Evolutionary conservation across 1,140 invertebrate species (phyloP).

Genomic region (Drosophila miranda): DNA sequence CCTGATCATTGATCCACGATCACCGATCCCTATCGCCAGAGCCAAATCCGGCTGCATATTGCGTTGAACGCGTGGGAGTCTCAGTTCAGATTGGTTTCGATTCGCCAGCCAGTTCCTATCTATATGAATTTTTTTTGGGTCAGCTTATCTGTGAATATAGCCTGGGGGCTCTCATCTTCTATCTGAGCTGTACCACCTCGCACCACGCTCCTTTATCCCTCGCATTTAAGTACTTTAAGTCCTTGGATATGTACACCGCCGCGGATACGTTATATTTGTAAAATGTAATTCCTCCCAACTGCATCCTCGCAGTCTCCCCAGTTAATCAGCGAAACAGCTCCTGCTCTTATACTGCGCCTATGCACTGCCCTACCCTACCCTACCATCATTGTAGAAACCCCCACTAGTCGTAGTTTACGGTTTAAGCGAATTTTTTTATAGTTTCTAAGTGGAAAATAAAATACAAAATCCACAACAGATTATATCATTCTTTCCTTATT

Average conservation of each 20-base stretch:
- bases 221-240: constrained; percentile 59
- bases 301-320: constrained; percentile 58
- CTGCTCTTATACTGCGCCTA: constrained; percentile 5
- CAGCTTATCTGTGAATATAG: constrained; percentile 51
- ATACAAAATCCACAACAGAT: constrained; percentile 8
- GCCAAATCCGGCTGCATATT: constrained; percentile 46
- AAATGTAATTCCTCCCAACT: constrained; percentile 49
- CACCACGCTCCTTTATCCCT: constrained; percentile 1
- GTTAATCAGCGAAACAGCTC: constrained; percentile 43
- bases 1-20: constrained; percentile 15
- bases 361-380: neutral
- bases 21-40: constrained; percentile 3
- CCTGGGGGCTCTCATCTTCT: constrained; percentile 9
- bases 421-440: constrained; percentile 48
- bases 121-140: constrained; percentile 48
- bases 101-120: constrained; percentile 48
- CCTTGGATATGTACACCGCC: constrained; percentile 32
- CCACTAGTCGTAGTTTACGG: neutral
- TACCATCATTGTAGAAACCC: too few relatives aligned
- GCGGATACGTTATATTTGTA: constrained; percentile 47
- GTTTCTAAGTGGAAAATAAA: constrained; percentile 27
- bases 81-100: constrained; percentile 34
- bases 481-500: too few relatives aligned
- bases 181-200: too few relatives aligned
- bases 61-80: constrained; percentile 65